Conservation (phyloP, 2,797 vertebrate genomes). For the Nannoperca australis region DNA sequence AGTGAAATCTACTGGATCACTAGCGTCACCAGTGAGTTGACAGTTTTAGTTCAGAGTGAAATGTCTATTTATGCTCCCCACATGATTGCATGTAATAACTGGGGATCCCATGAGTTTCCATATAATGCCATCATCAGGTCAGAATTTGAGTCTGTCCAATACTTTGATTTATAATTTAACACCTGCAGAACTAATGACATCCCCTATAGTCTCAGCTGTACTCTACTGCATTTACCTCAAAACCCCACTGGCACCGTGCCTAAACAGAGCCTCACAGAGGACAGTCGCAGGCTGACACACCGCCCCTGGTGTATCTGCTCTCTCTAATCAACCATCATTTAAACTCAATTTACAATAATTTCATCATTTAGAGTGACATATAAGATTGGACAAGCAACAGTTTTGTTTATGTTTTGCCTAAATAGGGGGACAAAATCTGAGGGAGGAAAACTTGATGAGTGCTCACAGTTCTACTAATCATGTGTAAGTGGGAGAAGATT, state of each 20-base stretch:
- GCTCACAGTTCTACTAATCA: slow-evolving; percentile 55
- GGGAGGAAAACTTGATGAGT: slow-evolving; percentile 31
- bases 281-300: slow-evolving; percentile 31
- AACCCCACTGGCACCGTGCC: slow-evolving; percentile 14
- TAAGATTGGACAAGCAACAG: slow-evolving; percentile 13
- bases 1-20: slow-evolving; percentile 1
- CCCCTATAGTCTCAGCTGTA: slow-evolving; percentile 15
- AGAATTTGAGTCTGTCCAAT: slow-evolving; percentile 12
- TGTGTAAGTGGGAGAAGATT: slow-evolving; percentile 48
- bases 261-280: slow-evolving; percentile 34
- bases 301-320: slow-evolving; percentile 41
- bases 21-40: background rate
- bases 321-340: slow-evolving; percentile 55
- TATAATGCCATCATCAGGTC: background rate
- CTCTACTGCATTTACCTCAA: slow-evolving; percentile 15
- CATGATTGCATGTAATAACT: background rate
- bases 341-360: slow-evolving; percentile 53
- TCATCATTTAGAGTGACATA: slow-evolving; percentile 35
- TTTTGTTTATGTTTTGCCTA: slow-evolving; percentile 13
- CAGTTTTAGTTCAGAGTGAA: slow-evolving; percentile 5
- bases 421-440: slow-evolving; percentile 18
- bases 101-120: slow-evolving; percentile 7
- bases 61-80: slow-evolving; percentile 11
- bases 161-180: slow-evolving; percentile 23
- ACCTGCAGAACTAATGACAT: slow-evolving; percentile 28